These are phyloP conservation scores for Dyspetes luteomarginatus DNA, from an alignment of 2,888 invertebrate species.

Conservation along the genomic window DNA sequence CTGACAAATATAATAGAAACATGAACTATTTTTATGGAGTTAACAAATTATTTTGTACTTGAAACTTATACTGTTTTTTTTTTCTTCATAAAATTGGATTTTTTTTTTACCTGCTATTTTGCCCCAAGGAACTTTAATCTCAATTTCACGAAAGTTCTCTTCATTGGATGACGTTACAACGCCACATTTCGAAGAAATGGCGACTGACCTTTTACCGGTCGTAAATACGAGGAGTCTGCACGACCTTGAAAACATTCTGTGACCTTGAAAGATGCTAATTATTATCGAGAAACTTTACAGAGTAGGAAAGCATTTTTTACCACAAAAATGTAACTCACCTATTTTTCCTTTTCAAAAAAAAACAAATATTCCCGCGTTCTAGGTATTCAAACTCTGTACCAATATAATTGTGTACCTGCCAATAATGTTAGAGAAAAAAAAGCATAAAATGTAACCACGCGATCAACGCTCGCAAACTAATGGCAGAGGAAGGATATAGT, in stretches of 20 bases:
- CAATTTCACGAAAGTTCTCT: conserved; percentile 84
- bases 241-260: background rate
- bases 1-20: no score
- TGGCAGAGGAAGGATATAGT: no score
- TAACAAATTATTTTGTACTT: no score
- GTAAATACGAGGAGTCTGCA: background rate
- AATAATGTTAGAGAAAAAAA: no score
- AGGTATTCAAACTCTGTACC: background rate
- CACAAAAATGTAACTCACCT: background rate
- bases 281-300: background rate
- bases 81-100: no score
- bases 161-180: background rate
- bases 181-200: background rate
- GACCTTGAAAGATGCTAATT: background rate
- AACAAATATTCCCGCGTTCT: background rate
- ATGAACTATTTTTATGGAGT: no score
- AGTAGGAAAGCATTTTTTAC: background rate
- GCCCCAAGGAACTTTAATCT: conserved; percentile 89
- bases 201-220: background rate
- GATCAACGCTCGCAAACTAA: no score
- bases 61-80: no score
- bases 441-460: no score
- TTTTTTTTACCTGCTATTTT: conserved; percentile 85
- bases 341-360: background rate
- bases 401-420: no score